Percentiles rank a stretch among this genome's conserved stretches.
Evolutionary conservation across 2,797 vertebrate species (phyloP).

Genomic region (Rhinophrynus dorsalis): DNA sequence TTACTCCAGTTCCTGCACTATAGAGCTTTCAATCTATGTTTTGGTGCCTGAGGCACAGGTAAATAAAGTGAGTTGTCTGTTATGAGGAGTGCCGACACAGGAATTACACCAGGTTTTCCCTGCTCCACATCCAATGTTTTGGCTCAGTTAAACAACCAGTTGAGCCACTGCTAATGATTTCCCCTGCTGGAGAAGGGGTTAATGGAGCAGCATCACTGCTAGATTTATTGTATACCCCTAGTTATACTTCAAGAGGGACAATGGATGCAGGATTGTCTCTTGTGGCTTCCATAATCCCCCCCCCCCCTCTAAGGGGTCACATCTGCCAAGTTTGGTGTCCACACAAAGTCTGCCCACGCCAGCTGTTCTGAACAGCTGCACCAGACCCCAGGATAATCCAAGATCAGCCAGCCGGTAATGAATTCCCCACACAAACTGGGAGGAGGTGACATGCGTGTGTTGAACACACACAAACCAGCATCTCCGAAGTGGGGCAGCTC

Average conservation of each 20-base stretch:
- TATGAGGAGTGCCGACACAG: too few relatives aligned
- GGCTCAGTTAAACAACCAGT: too few relatives aligned
- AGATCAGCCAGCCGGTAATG: slow-evolving; percentile 49
- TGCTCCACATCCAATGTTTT: too few relatives aligned
- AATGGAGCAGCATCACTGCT: not conserved
- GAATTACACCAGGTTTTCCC: too few relatives aligned
- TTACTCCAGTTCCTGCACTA: too few relatives aligned
- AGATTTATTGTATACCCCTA: too few relatives aligned
- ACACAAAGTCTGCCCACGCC: slow-evolving; percentile 28
- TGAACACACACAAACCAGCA: slow-evolving; percentile 5
- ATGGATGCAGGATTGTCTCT: not conserved
- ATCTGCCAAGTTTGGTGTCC: slow-evolving; percentile 38
- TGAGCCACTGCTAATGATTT: not conserved
- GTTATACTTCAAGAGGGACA: too few relatives aligned
- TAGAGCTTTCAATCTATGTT: too few relatives aligned
- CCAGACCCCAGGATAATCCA: slow-evolving; percentile 40
- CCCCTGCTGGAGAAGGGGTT: not conserved
- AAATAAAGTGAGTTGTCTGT: too few relatives aligned
- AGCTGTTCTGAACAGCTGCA: slow-evolving; percentile 48
- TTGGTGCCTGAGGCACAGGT: too few relatives aligned
- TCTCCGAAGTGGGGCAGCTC: not conserved
- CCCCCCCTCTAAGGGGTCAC: slow-evolving; percentile 18
- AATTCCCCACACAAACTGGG: slow-evolving; percentile 35
- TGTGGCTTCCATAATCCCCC: not conserved
- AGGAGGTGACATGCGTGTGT: slow-evolving; percentile 32